phyloP scores from a whole-genome alignment of 1,140 invertebrate genomes.

The Tetramorium alpestre region DNA sequence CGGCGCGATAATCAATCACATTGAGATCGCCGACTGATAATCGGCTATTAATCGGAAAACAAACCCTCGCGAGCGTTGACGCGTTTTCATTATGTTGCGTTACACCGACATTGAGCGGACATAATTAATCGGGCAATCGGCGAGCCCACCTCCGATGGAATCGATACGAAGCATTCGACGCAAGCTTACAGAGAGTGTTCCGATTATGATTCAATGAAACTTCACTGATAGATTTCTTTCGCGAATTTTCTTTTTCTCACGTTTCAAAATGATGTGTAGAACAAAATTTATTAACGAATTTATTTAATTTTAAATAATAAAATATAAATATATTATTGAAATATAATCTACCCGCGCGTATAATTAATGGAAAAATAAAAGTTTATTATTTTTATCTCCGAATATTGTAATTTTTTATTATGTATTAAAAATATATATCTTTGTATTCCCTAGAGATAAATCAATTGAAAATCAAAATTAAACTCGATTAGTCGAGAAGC shows the following conservation, averaged over 20 bases:
- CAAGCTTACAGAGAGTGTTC: neutral
- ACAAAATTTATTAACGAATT: neutral
- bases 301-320: neutral
- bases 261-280: neutral
- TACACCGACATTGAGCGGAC: constrained; percentile 16
- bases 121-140: constrained; percentile 45
- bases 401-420: neutral
- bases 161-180: neutral
- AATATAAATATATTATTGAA: neutral
- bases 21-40: constrained; percentile 61
- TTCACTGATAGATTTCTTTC: neutral
- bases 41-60: constrained; percentile 67
- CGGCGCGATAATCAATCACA: constrained; percentile 64
- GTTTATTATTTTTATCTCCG: neutral
- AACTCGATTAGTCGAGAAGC: neutral
- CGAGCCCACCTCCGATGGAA: neutral
- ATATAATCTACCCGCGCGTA: neutral
- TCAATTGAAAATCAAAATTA: neutral
- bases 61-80: constrained; percentile 47
- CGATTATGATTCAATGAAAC: neutral
- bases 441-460: neutral
- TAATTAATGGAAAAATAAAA: neutral
- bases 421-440: neutral
- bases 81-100: constrained; percentile 50
- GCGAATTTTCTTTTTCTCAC: neutral